Evolutionary conservation across 2,888 invertebrate genomes (phyloP).

Genomic region (Liposcelis brunnea): DNA sequence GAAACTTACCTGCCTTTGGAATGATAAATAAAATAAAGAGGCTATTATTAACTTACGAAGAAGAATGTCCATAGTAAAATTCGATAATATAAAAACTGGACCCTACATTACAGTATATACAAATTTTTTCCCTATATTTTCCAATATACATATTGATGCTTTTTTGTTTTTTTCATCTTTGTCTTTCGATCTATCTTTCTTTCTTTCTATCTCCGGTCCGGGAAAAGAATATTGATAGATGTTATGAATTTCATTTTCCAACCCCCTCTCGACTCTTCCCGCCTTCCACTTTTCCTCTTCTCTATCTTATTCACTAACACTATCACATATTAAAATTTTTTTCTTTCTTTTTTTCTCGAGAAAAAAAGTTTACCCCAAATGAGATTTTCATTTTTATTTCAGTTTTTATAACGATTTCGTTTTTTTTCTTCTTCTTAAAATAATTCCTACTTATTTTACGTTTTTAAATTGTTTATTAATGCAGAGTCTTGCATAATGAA

Average conservation of each 20-base stretch:
- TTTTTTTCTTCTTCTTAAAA: no score
- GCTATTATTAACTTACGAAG: no score
- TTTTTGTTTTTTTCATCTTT: constrained; percentile 5
- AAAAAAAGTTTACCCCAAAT: no score
- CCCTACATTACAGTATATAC: constrained; percentile 3
- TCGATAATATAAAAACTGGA: neutral
- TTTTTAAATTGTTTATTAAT: no score
- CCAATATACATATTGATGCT: constrained; percentile 6
- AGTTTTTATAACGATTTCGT: no score
- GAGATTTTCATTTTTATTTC: no score
- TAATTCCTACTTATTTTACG: no score
- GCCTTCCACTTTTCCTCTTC: constrained; percentile 1
- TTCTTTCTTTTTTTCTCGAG: neutral
- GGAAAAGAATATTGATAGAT: constrained; percentile 5
- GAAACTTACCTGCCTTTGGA: neutral
- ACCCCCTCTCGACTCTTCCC: neutral
- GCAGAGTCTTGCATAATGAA: no score
- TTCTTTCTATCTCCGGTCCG: constrained; percentile 2
- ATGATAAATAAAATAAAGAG: no score
- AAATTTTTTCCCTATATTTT: constrained; percentile 1
- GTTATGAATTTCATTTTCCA: neutral
- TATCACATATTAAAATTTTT: constrained; percentile 5
- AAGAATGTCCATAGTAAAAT: no score
- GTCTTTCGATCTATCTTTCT: neutral
- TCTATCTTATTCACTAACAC: constrained; percentile 1